Percentiles rank a stretch among this genome's conserved stretches.
phyloP scores from a whole-genome alignment of 2,888 invertebrate genomes.

The Furcula furcula region DNA sequence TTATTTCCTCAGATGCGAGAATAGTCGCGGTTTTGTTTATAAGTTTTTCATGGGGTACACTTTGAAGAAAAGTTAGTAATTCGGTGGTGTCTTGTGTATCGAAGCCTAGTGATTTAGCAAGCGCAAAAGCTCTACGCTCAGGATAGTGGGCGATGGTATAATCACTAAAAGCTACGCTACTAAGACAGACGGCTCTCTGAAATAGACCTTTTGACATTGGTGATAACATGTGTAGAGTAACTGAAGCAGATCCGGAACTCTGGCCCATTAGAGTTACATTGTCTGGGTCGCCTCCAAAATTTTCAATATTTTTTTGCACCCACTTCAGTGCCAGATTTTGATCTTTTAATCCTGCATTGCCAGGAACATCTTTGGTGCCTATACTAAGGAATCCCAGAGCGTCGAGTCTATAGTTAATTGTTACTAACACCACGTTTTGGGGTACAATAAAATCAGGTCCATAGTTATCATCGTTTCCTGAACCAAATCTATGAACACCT shows the following conservation, averaged over 20 bases:
- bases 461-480: neutral
- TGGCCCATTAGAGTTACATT: neutral
- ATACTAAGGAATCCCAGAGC: constrained; percentile 1
- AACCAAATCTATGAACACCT: neutral
- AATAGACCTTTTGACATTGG: constrained; percentile 28
- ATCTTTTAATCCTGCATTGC: constrained; percentile 44
- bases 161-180: constrained; percentile 13
- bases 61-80: neutral
- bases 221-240: constrained; percentile 19
- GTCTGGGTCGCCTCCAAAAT: constrained; percentile 26
- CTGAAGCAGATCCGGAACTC: constrained; percentile 12
- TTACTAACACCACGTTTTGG: neutral
- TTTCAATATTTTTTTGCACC: constrained; percentile 38
- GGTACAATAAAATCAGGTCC: neutral
- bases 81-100: neutral
- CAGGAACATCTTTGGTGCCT: constrained; percentile 36
- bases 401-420: neutral
- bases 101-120: neutral
- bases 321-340: constrained; percentile 39
- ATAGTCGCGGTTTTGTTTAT: neutral
- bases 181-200: constrained; percentile 27
- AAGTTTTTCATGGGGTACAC: neutral
- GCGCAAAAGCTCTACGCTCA: neutral
- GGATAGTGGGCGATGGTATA: neutral
- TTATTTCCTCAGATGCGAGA: neutral